Evolutionary conservation across 92 coral and sea anemone species (phyloP), one percentile per base, ranked within the genome.

Genomic region (Virgularia gustaviana): DNA sequence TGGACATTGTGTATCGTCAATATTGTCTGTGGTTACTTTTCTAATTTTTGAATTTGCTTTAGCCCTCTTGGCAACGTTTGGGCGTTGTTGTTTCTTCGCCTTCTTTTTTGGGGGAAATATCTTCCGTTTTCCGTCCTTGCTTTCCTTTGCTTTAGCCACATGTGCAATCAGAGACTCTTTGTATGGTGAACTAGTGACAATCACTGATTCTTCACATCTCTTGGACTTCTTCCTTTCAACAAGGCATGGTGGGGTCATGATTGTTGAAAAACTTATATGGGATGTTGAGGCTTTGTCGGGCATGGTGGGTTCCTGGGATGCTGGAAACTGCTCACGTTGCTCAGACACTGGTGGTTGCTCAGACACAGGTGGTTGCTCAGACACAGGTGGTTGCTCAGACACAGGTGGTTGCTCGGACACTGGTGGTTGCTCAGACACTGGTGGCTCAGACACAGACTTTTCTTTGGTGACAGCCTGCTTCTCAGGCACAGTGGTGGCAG

Each of bases 1-100:
- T 57, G 64, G 64, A 25, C 64, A 57, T 61, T 61, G 67, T 31
- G 67, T 27, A 61, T 61, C 67, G 32, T 32, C 67, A 19, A 61
- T 23, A 35, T 10, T 53, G 20, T 61, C 67, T 13, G 20, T 35
- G 44, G 43, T 10, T 16, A 53, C 60, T 1, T 43, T 43, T 22
- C 20, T 43, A 43, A 22, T 22, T 43, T 43, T 43, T 43, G 51
- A 16, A 23, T 18, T 37, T 11, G 22, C 35, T 45, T 61, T 61
- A 15, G 45, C 19, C 36, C 18, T 31, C 67, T 61, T 61, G 42
- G 67, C 19, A 10, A 16, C 23, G 23, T 22, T 53, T 2, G 51
- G n/a, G n/a, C n/a, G n/a, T 39, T 39, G 8, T 15, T 39, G 9
- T 15, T 7, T 15, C 45, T 39, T 39, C 45, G 45, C 45, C 15